Conservation (phyloP, 2,797 vertebrate species). For the Sebastes iracundus region DNA sequence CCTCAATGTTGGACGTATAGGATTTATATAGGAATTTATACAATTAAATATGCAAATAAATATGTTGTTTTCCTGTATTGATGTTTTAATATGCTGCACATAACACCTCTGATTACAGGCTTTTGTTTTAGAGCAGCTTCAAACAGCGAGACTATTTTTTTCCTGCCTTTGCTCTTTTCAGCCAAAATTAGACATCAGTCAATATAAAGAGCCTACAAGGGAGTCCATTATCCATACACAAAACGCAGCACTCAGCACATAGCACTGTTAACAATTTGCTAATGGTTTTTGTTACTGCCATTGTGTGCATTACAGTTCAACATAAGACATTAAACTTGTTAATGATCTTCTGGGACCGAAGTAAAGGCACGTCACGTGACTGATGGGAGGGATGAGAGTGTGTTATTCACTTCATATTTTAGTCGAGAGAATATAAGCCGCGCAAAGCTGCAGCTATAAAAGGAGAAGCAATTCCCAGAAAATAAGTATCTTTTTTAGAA, state of each 20-base stretch:
- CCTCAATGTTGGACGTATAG: background rate
- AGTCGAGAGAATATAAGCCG: background rate
- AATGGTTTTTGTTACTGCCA: constrained; percentile 62
- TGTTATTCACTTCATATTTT: constrained; percentile 1
- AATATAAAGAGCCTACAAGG: constrained; percentile 49
- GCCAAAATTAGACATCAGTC: constrained; percentile 59
- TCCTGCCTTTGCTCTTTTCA: constrained; percentile 41
- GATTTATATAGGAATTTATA: background rate
- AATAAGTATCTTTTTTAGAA: background rate
- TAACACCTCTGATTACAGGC: background rate
- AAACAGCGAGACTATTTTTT: constrained; percentile 5
- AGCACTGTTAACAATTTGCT: constrained; percentile 49
- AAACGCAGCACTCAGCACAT: constrained; percentile 47
- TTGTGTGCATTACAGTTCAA: constrained; percentile 45
- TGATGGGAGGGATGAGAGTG: background rate
- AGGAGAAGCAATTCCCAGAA: background rate
- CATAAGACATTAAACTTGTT: constrained; percentile 44
- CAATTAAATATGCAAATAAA: background rate
- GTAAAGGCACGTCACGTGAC: constrained; percentile 26
- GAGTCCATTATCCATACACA: constrained; percentile 56
- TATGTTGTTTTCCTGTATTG: background rate
- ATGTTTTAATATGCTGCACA: constrained; percentile 1
- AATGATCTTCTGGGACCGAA: constrained; percentile 31
- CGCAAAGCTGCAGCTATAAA: constrained; percentile 19
- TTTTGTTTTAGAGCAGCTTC: constrained; percentile 21